phyloP scores from a whole-genome alignment of 2,113 vertebrate genomes.

The Lates calcarifer region DNA sequence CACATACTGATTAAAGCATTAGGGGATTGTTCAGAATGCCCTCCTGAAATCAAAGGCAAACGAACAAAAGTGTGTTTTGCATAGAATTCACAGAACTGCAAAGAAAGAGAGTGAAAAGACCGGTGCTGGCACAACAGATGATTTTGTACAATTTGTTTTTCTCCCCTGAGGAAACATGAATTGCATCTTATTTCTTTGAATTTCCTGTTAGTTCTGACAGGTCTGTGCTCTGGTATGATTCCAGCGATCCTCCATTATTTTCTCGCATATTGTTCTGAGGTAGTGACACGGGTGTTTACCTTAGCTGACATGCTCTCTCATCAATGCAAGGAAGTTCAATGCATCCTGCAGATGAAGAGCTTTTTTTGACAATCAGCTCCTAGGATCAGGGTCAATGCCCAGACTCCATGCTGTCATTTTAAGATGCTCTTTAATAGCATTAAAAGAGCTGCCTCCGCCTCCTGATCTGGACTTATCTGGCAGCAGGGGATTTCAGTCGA shows the following conservation, averaged over 20 bases:
- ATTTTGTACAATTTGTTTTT: constrained; percentile 63
- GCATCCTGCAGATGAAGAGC: constrained; percentile 36
- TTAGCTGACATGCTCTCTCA: constrained; percentile 6
- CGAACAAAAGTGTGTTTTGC: constrained; percentile 47
- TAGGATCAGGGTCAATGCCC: constrained; percentile 69
- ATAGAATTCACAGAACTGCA: constrained; percentile 42
- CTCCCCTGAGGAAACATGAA: constrained; percentile 51
- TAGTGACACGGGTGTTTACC: constrained; percentile 47
- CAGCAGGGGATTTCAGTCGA: constrained; percentile 74
- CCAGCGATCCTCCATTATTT: constrained; percentile 38
- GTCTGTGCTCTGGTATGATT: constrained; percentile 46
- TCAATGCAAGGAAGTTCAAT: constrained; percentile 49
- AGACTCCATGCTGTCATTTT: constrained; percentile 68
- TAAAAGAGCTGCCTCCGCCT: constrained; percentile 73
- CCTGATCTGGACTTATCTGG: constrained; percentile 79
- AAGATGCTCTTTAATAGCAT: constrained; percentile 79
- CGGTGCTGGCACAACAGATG: constrained; percentile 44
- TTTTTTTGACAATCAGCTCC: constrained; percentile 59
- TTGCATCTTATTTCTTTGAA: constrained; percentile 42
- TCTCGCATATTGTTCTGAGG: constrained; percentile 24
- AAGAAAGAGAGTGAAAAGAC: constrained; percentile 21
- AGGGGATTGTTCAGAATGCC: constrained; percentile 42
- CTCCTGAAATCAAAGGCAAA: constrained; percentile 63
- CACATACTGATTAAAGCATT: constrained; percentile 51
- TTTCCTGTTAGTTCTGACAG: constrained; percentile 51